These are phyloP conservation scores for Cinclus mexicanus DNA, from an alignment of 2,113 vertebrate species.

Conservation along the genomic window DNA sequence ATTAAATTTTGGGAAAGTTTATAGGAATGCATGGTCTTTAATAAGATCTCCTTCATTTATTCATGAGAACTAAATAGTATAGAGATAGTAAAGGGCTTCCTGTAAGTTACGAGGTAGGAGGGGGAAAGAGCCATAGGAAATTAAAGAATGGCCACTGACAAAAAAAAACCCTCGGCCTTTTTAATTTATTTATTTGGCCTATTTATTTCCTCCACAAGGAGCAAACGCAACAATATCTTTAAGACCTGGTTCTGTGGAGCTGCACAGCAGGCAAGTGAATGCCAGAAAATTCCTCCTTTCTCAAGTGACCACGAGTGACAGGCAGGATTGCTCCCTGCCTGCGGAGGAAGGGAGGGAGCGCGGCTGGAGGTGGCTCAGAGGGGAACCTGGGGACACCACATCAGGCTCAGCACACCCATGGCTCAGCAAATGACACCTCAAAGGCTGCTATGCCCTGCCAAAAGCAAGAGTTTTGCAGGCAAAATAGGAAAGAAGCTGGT, in stretches of 20 bases:
- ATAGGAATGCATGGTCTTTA: background rate
- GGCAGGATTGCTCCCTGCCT: background rate
- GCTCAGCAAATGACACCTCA: background rate
- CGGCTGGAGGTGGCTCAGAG: background rate
- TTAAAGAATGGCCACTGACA: background rate
- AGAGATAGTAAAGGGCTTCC: background rate
- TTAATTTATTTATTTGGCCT: slow-evolving; percentile 15
- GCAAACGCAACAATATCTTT: slow-evolving; percentile 9
- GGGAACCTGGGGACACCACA: accelerated
- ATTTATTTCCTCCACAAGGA: background rate
- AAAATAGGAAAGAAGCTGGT: background rate
- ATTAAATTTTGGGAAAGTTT: background rate
- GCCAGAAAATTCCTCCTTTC: background rate
- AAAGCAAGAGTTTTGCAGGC: accelerated
- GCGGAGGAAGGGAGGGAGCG: background rate
- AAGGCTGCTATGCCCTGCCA: background rate
- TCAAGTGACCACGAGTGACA: accelerated
- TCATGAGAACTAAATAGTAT: background rate
- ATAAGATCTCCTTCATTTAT: background rate
- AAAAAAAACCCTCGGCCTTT: background rate
- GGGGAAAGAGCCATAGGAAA: background rate
- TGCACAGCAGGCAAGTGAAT: background rate
- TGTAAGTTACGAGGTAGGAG: background rate
- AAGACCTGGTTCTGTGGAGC: background rate
- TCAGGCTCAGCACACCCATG: accelerated